Evolutionary conservation across 2,797 vertebrate genomes (phyloP), one percentile per base, ranked within the genome.

Genomic region (Coracias cyanogaster): DNA sequence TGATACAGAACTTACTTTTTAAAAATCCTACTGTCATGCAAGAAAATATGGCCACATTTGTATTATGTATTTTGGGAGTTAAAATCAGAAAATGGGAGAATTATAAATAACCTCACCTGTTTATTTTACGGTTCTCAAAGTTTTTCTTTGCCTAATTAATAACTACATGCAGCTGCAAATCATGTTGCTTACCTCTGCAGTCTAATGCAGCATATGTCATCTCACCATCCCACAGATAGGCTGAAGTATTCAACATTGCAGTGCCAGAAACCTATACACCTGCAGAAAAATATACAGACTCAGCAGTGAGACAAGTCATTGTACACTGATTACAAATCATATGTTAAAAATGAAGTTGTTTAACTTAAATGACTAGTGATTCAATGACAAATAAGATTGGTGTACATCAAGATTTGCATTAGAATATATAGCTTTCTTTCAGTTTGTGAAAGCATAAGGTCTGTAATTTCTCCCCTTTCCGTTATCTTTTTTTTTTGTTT

Each of bases 281-380:
- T 52, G 67, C 35, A 78, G 65, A 82, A 55, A 62, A 83, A 76
- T 22, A 66, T 19, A 28, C 35, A 73, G 18, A 65, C 65, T 61
- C 57, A 85, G 12, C 31, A 74, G 1, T 13, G 9, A 93, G 49
- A 69, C 20, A 67, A 91, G 35, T 51, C 65, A 26, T 52, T 52
- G 29, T 61, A 55, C 33, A 15, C 33, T 65, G 37, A 72, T 60
- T 69, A 49, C 46, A 82, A 87, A 46, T 16, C 66, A 90, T 72
- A 64, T 90, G 26, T 92, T 74, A 78, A 80, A 89, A 89, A 70
- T 65, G 57, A 91, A 82, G 57, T 54, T 64, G 19, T 80, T 87
- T 91, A 55, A 77, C 31, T 80, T 61, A 62, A 60, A 73, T 67
- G 33, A 60, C 43, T 57, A 45, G 15, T n/a, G 28, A 20, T 70